Conservation (phyloP, 1,140 invertebrate species). For the Ips nitidus region DNA sequence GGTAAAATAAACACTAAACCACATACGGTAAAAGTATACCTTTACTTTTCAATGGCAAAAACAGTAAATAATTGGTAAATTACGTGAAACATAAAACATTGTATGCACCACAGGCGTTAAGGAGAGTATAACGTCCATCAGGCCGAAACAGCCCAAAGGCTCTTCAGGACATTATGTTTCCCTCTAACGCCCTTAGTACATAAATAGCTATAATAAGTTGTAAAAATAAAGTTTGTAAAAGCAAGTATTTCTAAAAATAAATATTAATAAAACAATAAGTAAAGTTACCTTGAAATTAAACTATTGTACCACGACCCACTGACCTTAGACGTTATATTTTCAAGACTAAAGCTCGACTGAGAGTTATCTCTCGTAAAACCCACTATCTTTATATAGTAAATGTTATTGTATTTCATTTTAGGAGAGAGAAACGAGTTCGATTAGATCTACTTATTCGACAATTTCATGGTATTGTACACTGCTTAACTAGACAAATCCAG, state of each 20-base stretch:
- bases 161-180: no score
- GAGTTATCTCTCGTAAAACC: conserved; percentile 6
- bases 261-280: neutral
- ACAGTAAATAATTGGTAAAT: no score
- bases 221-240: neutral
- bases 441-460: conserved; percentile 11
- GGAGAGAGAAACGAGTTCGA: conserved; percentile 4
- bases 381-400: conserved; percentile 22
- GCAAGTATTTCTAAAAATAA: neutral
- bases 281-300: conserved; percentile 2
- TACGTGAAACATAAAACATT: no score
- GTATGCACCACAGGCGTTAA: no score
- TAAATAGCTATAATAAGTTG: no score
- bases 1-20: no score
- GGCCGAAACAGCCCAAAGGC: no score
- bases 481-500: neutral
- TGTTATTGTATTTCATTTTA: conserved; percentile 10
- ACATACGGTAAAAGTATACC: no score
- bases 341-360: conserved; percentile 12
- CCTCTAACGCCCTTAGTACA: no score
- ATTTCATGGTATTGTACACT: conserved; percentile 4
- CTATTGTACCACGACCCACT: conserved; percentile 11
- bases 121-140: no score
- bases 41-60: no score
- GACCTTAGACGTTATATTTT: conserved; percentile 8